Evolutionary conservation across 1,140 invertebrate genomes (phyloP), one percentile per base, ranked within the genome.

Genomic region (Sitodiplosis mosellana): DNA sequence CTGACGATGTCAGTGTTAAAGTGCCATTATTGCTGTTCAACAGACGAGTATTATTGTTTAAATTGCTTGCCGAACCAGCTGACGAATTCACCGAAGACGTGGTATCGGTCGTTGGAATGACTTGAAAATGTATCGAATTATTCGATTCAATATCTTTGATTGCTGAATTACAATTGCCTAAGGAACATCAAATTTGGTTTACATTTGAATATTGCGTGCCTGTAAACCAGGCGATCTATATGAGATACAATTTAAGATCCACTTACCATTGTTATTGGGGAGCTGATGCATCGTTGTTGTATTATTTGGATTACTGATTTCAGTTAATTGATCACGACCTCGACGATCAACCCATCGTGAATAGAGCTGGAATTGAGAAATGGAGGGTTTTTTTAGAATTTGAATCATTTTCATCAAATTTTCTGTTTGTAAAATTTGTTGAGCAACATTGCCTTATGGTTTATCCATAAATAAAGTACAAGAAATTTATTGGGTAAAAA

Each of bases 111-210:
- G 51, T 51, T 53, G 59, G 61, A 59, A 63, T 63, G 52, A 63
- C 61, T 59, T 64, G 61, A 49, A 64, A 63, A 53, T 63, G 63
- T 44, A 63, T 63, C 33, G 59, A 58, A 46, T 56, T 56, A 46
- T 63, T 11, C 59, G 43, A 60, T 60, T 27, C 56, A 47, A 54
- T 59, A 48, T 44, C 59, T 56, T 49, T 61, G 59, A 27, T 27
- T 27, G 27, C 27, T 27, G 27, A 27, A 27, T 27, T 27, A 27
- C 27, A 27, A 15, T 40, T 18, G 37, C 18, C 18, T n/a, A n/a
- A 6, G 34, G 27, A 3, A 27, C 27, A 27, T 5, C 27, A 27
- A 27, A 27, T 10, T 36, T 36, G 34, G n/a, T 36, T 10, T 36
- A n/a, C 34, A 36, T 36, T 36, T n/a, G n/a, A 8, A n/a, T n/a